Evolutionary conservation across 2,888 invertebrate genomes (phyloP), one percentile per base, ranked within the genome.

Genomic region (Lochmaea capreae): DNA sequence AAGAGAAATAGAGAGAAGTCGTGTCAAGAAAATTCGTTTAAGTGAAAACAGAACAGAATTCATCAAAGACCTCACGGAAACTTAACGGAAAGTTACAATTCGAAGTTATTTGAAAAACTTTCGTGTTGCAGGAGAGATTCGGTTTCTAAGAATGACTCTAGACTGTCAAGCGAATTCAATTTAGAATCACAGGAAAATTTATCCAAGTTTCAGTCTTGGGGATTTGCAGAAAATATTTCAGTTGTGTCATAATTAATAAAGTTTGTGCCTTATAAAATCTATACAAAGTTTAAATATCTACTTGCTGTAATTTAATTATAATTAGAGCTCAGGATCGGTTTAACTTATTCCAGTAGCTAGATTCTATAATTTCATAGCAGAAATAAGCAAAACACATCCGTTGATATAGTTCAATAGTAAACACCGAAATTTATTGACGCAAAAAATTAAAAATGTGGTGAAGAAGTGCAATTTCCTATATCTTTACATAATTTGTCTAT

Each of bases 21-120:
- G 49, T 71, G 74, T 74, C 71, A 63, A 59, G 65, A 71, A 74
- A 71, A 71, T 74, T 61, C 63, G 52, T 54, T 67, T 71, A 71
- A 71, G 65, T 67, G 71, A 74, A 74, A 74, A 71, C 65, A 54
- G 71, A 67, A 65, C 67, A 59, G 67, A 71, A 74, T 70, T 74
- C 67, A 74, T 74, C 71, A 71, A 62, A 63, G 65, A 43, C 59
- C 39, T 14, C 14, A 18, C 54, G 26, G 12, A 65, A 68, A 61
- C 63, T 62, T 43, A 61, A 46, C 46, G 46, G 26, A 67, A 68
- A 62, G 68, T 68, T 62, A 22, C 46, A 59, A 43, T 39, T 63
- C 16, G 62, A 39, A 61, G 62, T 52, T 62, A 68, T 62, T 68
- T 57, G 68, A 52, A 68, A 68, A 68, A 62, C 49, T 68, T 68